These are phyloP conservation scores for Volucella inflata DNA, from an alignment of 2,888 invertebrate species.

Conservation along the genomic window DNA sequence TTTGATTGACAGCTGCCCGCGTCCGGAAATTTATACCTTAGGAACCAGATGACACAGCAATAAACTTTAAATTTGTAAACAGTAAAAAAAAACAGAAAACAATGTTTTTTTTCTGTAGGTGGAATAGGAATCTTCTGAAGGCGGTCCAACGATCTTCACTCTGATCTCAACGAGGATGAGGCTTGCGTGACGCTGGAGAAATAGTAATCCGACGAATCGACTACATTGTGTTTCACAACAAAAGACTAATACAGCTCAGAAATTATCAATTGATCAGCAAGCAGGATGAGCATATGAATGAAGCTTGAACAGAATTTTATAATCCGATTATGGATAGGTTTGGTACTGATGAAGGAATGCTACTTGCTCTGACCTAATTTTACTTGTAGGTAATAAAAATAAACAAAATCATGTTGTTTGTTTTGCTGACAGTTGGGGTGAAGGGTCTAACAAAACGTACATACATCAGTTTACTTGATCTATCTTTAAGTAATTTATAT, in stretches of 20 bases:
- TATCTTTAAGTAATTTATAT: too few relatives aligned
- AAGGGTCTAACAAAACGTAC: too few relatives aligned
- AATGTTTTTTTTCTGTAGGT: neutral
- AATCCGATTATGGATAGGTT: neutral
- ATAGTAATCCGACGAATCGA: too few relatives aligned
- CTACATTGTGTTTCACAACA: neutral
- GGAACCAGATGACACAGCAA: conserved; percentile 45
- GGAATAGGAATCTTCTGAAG: conserved; percentile 8
- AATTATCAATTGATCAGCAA: neutral
- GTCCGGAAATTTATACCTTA: conserved; percentile 43
- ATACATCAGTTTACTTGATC: too few relatives aligned
- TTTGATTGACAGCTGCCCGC: conserved; percentile 60
- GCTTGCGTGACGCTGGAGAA: neutral
- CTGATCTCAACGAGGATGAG: too few relatives aligned
- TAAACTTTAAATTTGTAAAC: neutral
- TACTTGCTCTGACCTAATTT: neutral
- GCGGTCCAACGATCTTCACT: neutral
- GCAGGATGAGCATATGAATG: neutral
- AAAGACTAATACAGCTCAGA: neutral
- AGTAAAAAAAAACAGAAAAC: neutral
- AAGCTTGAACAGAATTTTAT: neutral
- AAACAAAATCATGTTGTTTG: neutral
- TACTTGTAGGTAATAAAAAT: neutral
- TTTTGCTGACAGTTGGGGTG: too few relatives aligned
- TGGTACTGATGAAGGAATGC: neutral